phyloP scores from a whole-genome alignment of 2,797 vertebrate species.

The Cyprinella venusta region DNA sequence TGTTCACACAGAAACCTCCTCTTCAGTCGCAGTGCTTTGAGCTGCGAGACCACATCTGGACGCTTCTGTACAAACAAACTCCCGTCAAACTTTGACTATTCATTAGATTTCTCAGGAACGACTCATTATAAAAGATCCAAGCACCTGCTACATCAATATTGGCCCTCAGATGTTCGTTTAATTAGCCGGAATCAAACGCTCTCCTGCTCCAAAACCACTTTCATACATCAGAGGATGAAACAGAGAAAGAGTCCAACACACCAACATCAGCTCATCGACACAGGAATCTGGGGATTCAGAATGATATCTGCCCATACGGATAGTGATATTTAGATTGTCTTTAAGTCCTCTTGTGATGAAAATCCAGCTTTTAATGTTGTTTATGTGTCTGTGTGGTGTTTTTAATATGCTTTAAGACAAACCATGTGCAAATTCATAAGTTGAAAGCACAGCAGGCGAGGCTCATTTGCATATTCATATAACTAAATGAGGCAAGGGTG shows the following conservation, averaged over 20 bases:
- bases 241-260: neutral
- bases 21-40: neutral
- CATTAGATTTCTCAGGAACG: conserved; percentile 56
- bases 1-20: conserved; percentile 7
- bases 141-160: conserved; percentile 58
- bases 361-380: too few relatives aligned
- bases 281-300: too few relatives aligned
- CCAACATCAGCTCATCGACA: too few relatives aligned
- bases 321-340: too few relatives aligned
- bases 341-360: too few relatives aligned
- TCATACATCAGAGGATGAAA: conserved; percentile 8
- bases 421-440: too few relatives aligned
- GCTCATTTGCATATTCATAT: too few relatives aligned
- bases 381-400: too few relatives aligned
- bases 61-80: conserved; percentile 48
- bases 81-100: conserved; percentile 54
- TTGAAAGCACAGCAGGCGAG: too few relatives aligned
- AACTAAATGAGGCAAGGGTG: too few relatives aligned
- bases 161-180: conserved; percentile 57
- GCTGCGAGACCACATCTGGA: conserved; percentile 26
- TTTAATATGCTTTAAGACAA: too few relatives aligned
- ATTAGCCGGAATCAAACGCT: conserved; percentile 57
- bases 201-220: conserved; percentile 23
- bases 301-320: too few relatives aligned
- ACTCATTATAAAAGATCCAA: conserved; percentile 56